Conservation (phyloP, 2,113 vertebrate species). For the Cynoglossus semilaevis region DNA sequence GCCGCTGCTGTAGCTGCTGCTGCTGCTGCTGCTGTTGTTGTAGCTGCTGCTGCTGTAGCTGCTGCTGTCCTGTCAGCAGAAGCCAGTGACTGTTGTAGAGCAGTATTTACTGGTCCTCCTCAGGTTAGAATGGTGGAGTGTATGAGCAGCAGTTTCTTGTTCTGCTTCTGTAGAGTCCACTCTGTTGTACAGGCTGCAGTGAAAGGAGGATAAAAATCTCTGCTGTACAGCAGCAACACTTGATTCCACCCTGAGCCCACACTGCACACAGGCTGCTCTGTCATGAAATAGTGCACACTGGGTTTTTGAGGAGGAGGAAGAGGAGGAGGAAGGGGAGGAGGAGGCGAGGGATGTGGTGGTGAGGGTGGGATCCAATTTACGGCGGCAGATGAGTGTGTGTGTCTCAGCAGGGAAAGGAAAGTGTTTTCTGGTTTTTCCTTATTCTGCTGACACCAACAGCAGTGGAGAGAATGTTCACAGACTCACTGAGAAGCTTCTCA, state of each 20-base stretch:
- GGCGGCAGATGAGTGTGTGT: slow-evolving; percentile 34
- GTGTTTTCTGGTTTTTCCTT: not conserved
- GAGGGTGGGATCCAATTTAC: slow-evolving; percentile 39
- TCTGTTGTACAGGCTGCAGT: slow-evolving; percentile 28
- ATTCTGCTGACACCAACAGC: slow-evolving; percentile 48
- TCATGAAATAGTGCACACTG: slow-evolving; percentile 35
- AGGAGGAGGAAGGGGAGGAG: not conserved
- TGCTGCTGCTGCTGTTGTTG: too few species aligned
- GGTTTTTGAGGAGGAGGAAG: not conserved
- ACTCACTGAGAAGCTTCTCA: slow-evolving; percentile 26
- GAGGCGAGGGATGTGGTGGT: too few species aligned
- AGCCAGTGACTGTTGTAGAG: slow-evolving; percentile 35
- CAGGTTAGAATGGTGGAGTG: slow-evolving; percentile 44
- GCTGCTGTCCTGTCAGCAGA: too few species aligned
- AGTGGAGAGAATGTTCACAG: slow-evolving; percentile 20
- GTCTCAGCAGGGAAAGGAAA: slow-evolving; percentile 18
- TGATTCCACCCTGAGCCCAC: slow-evolving; percentile 20
- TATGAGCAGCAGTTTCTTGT: slow-evolving; percentile 47
- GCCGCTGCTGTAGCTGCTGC: slow-evolving; percentile 14
- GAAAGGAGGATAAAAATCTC: slow-evolving; percentile 38
- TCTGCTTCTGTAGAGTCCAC: slow-evolving; percentile 35
- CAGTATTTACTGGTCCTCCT: slow-evolving; percentile 11
- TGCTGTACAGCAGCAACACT: slow-evolving; percentile 26
- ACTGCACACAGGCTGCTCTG: slow-evolving; percentile 20
- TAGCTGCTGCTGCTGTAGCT: too few species aligned